phyloP scores from a whole-genome alignment of 2,797 vertebrate species.

The Lithobates sylvaticus region DNA sequence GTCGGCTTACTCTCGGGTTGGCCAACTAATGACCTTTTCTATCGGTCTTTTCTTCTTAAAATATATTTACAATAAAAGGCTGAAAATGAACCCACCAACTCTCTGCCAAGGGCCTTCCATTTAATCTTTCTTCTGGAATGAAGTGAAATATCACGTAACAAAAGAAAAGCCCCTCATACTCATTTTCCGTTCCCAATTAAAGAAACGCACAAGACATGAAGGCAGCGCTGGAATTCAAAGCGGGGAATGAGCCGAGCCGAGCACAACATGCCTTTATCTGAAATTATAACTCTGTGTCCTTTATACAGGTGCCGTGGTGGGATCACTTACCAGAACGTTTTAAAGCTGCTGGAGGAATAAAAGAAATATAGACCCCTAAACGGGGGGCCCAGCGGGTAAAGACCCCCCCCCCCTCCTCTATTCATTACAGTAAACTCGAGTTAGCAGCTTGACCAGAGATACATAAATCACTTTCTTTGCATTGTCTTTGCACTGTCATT shows the following conservation, averaged over 20 bases:
- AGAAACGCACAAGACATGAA: constrained; percentile 26
- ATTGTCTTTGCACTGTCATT: too few relatives aligned
- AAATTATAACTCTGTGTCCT: constrained; percentile 58
- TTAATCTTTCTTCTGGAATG: constrained; percentile 49
- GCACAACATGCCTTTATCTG: constrained; percentile 56
- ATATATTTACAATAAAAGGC: constrained; percentile 43
- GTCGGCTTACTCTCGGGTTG: background rate
- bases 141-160: constrained; percentile 52
- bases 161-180: constrained; percentile 45
- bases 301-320: constrained; percentile 26
- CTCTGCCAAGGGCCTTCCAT: constrained; percentile 48
- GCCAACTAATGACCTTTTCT: constrained; percentile 13
- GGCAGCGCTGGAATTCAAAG: constrained; percentile 20
- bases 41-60: background rate
- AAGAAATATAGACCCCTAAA: constrained; percentile 9
- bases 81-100: constrained; percentile 34
- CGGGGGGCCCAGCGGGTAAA: background rate
- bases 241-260: background rate
- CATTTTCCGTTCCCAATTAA: constrained; percentile 49
- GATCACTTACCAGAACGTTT: constrained; percentile 45
- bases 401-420: background rate
- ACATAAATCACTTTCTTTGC: background rate
- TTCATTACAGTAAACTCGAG: background rate
- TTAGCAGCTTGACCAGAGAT: background rate
- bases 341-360: constrained; percentile 9